Conservation (phyloP, 2,113 vertebrate genomes). For the Corythoichthys intestinalis region DNA sequence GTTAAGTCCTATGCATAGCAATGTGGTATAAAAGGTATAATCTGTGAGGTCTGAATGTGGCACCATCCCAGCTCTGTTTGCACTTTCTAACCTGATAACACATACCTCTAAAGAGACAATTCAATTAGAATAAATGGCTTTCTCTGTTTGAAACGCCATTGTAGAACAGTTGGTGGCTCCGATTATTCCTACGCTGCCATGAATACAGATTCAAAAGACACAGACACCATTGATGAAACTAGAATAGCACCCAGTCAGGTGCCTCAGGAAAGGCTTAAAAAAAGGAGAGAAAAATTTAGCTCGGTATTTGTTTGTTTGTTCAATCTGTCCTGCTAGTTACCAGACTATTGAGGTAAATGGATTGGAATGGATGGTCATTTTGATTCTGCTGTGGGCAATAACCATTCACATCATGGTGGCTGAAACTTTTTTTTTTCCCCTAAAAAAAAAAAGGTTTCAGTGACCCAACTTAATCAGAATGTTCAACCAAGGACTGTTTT, state of each 20-base stretch:
- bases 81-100: conserved; percentile 20
- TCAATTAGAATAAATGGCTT: conserved; percentile 42
- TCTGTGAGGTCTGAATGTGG: conserved; percentile 19
- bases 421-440: too few species aligned
- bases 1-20: conserved; percentile 19
- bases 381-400: neutral
- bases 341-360: neutral
- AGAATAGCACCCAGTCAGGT: neutral
- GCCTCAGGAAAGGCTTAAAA: neutral
- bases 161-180: conserved; percentile 1
- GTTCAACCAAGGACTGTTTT: neutral
- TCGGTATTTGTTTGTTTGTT: neutral
- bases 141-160: conserved; percentile 25
- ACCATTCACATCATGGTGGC: neutral
- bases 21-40: conserved; percentile 16
- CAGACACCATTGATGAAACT: neutral
- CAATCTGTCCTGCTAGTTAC: neutral
- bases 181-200: conserved; percentile 16
- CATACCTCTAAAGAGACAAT: conserved; percentile 31
- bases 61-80: conserved; percentile 35
- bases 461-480: neutral
- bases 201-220: conserved; percentile 13
- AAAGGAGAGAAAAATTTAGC: neutral
- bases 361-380: neutral
- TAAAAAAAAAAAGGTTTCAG: neutral